Evolutionary conservation across 1,140 invertebrate genomes (phyloP).

Genomic region (Dendrolimus punctatus): DNA sequence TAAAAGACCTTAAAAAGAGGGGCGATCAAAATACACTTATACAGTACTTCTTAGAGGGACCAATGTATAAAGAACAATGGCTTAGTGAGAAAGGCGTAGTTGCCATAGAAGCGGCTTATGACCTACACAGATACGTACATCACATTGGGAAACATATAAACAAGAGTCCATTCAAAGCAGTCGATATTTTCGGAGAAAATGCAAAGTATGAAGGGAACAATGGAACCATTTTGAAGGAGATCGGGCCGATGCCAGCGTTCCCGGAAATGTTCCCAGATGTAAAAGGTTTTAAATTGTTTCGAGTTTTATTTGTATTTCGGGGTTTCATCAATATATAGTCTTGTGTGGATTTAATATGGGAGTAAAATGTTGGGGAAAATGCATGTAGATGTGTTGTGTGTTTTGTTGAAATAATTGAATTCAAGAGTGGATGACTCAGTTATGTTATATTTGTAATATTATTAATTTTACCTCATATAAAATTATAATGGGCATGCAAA

Average conservation of each 20-base stretch:
- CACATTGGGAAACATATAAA: conserved; percentile 36
- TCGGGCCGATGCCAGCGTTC: conserved; percentile 18
- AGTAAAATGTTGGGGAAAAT: too few relatives aligned
- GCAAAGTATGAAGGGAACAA: conserved; percentile 17
- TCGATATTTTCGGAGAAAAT: conserved; percentile 18
- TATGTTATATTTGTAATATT: too few relatives aligned
- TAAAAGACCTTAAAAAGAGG: conserved; percentile 37
- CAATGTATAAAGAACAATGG: conserved; percentile 36
- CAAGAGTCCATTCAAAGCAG: conserved; percentile 25
- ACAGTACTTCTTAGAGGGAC: conserved; percentile 47
- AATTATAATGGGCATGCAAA: too few relatives aligned
- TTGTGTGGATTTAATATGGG: too few relatives aligned
- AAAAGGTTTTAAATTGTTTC: conserved; percentile 9
- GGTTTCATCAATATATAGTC: too few relatives aligned
- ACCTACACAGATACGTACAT: conserved; percentile 22
- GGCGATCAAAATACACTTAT: conserved; percentile 47
- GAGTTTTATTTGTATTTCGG: background rate
- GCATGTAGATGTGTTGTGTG: too few relatives aligned
- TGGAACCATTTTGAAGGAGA: conserved; percentile 22
- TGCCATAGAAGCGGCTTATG: conserved; percentile 35
- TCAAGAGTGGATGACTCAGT: too few relatives aligned
- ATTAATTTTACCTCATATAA: too few relatives aligned
- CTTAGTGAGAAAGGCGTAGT: conserved; percentile 29
- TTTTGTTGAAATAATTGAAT: too few relatives aligned
- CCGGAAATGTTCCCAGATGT: conserved; percentile 15